Evolutionary conservation across 1,140 invertebrate species (phyloP).

Genomic region (Epicauta chinensis): DNA sequence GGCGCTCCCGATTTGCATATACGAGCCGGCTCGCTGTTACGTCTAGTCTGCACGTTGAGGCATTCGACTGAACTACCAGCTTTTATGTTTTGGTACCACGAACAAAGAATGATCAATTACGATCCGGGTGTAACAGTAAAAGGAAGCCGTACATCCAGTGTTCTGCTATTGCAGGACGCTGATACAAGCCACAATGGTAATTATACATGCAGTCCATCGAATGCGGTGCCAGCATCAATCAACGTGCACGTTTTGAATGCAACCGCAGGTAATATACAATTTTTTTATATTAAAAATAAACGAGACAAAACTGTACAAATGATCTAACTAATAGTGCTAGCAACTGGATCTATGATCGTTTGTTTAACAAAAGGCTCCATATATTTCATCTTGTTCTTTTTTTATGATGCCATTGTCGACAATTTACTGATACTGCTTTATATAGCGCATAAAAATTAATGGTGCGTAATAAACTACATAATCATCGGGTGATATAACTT

Average conservation of each 20-base stretch:
- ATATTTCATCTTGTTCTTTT: too few species aligned
- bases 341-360: too few species aligned
- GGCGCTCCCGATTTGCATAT: slow-evolving; percentile 71
- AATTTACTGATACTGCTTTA: slow-evolving; percentile 9
- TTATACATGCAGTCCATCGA: slow-evolving; percentile 64
- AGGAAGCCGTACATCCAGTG: slow-evolving; percentile 46
- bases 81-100: slow-evolving; percentile 78
- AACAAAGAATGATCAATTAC: slow-evolving; percentile 67
- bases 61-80: slow-evolving; percentile 66
- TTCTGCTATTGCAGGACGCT: slow-evolving; percentile 51
- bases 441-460: slow-evolving; percentile 6
- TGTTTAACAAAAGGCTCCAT: too few species aligned
- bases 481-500: neutral
- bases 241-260: slow-evolving; percentile 59
- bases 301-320: too few species aligned
- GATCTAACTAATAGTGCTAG: too few species aligned
- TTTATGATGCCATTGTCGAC: neutral
- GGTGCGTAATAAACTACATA: slow-evolving; percentile 2
- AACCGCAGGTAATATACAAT: slow-evolving; percentile 35
- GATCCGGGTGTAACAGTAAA: slow-evolving; percentile 48
- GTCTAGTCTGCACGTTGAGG: slow-evolving; percentile 63
- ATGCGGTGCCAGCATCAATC: slow-evolving; percentile 59
- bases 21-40: slow-evolving; percentile 63
- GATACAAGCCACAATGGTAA: slow-evolving; percentile 55
- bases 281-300: neutral